Conservation (phyloP, 2,113 vertebrate species). For the human region DNA sequence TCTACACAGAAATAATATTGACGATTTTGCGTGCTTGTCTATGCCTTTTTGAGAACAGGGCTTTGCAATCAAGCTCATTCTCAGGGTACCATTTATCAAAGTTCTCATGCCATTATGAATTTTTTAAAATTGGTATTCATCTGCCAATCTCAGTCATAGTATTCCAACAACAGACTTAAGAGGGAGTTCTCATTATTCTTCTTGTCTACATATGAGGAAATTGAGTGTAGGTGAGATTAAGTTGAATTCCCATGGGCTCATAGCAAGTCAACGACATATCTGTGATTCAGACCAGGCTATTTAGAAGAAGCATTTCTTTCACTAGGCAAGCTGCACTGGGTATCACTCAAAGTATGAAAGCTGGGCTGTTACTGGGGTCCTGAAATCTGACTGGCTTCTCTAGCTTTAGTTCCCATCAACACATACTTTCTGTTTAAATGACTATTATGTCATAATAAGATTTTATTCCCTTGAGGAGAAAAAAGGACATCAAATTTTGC, state of each 20-base stretch:
- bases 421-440: not conserved
- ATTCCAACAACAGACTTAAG: not conserved
- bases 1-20: not conserved
- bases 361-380: not conserved
- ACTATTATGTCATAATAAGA: not conserved
- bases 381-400: not conserved
- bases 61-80: not conserved
- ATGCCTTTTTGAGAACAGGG: not conserved
- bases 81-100: not conserved
- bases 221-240: not conserved
- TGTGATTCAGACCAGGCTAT: not conserved
- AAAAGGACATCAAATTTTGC: not conserved
- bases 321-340: accelerated
- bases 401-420: not conserved
- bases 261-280: not conserved
- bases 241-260: not conserved
- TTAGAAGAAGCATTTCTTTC: not conserved
- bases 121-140: not conserved
- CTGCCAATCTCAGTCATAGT: not conserved
- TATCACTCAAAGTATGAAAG: not conserved
- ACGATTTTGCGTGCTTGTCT: not conserved
- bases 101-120: not conserved
- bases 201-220: not conserved
- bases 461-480: accelerated
- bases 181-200: not conserved